phyloP scores from a whole-genome alignment of 2,797 vertebrate species.

The Acomys russatus region DNA sequence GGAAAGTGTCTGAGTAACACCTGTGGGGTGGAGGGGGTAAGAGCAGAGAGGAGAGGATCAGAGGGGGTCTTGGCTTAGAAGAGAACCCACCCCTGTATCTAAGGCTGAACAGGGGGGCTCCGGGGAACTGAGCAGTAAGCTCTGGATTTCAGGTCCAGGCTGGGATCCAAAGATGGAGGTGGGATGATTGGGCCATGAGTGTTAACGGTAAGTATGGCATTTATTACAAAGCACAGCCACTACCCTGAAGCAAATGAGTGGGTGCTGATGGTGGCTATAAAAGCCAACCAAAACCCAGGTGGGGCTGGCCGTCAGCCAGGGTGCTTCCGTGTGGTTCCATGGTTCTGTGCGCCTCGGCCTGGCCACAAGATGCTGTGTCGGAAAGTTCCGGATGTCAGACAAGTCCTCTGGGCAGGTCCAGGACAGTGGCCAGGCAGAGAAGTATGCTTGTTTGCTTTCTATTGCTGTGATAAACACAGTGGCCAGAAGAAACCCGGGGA shows the following conservation, averaged over 20 bases:
- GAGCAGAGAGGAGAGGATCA: not conserved
- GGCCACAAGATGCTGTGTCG: accelerated
- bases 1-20: not conserved
- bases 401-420: accelerated
- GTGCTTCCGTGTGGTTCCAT: accelerated
- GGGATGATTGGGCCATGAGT: not conserved
- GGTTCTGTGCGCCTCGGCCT: accelerated
- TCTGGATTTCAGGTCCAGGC: not conserved
- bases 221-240: accelerated
- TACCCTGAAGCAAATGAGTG: not conserved
- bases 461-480: not conserved
- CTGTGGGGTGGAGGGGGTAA: accelerated
- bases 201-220: not conserved
- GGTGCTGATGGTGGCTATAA: no score
- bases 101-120: not conserved
- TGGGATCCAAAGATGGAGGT: not conserved
- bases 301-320: accelerated
- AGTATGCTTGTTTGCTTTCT: no score
- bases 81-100: not conserved
- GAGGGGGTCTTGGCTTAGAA: not conserved
- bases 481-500: not conserved
- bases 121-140: accelerated
- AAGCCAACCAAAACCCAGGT: no score
- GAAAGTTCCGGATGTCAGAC: not conserved
- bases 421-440: not conserved